These are phyloP conservation scores for Lophotriccus pileatus DNA, from an alignment of 2,797 vertebrate species.

Conservation along the genomic window DNA sequence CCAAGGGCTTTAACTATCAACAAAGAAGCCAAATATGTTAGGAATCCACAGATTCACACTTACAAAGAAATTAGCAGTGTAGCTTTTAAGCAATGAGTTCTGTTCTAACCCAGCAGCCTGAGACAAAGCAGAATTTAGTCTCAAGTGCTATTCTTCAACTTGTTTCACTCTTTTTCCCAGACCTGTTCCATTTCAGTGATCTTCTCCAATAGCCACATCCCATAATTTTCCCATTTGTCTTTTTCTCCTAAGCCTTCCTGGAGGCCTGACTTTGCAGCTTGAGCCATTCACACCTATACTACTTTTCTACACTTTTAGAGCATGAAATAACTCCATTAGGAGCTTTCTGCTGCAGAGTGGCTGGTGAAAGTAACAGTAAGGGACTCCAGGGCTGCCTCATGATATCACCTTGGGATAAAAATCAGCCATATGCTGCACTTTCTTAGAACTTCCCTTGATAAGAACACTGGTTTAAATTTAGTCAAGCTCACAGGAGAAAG, in stretches of 20 bases:
- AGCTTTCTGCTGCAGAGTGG: background rate
- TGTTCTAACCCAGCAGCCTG: background rate
- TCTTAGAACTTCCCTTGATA: background rate
- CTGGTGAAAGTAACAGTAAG: background rate
- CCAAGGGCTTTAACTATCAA: conserved; percentile 45
- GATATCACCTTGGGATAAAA: background rate
- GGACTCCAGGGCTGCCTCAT: background rate
- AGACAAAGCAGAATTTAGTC: conserved; percentile 1
- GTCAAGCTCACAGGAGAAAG: background rate
- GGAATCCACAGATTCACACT: conserved; percentile 56
- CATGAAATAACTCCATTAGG: background rate
- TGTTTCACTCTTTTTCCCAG: background rate
- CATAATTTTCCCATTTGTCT: background rate
- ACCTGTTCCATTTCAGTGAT: background rate
- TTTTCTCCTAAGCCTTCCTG: background rate
- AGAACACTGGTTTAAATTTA: background rate
- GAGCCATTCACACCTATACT: background rate
- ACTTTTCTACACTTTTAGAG: background rate
- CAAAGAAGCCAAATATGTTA: conserved; percentile 44
- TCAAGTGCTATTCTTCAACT: background rate
- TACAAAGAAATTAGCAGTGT: conserved; percentile 18
- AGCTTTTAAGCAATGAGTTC: conserved; percentile 16
- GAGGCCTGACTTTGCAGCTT: background rate
- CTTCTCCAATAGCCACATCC: background rate
- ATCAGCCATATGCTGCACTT: background rate